A percentile compares a stretch with the other conserved stretches of the same genome.
These are phyloP conservation scores for Sericinus montela DNA, from an alignment of 2,888 invertebrate genomes.

Conservation along the genomic window DNA sequence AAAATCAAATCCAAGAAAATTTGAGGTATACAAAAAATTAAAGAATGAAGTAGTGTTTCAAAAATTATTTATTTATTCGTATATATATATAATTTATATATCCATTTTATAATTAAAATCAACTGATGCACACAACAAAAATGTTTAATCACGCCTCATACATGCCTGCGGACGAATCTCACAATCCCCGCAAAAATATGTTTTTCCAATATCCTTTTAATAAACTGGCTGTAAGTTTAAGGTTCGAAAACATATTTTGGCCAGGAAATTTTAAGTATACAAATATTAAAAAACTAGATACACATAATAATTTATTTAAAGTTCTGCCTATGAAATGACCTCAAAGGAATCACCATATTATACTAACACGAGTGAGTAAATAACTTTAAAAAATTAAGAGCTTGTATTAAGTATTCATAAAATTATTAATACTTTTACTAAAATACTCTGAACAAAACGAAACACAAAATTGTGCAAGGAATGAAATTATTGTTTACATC, in stretches of 20 bases:
- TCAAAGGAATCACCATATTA: constrained; percentile 12
- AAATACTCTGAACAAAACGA: constrained; percentile 45
- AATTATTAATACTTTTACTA: constrained; percentile 57
- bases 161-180: constrained; percentile 34
- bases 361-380: constrained; percentile 19
- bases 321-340: constrained; percentile 23
- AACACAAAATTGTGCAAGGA: constrained; percentile 36
- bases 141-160: constrained; percentile 36
- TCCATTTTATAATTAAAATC: constrained; percentile 74
- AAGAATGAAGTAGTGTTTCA: constrained; percentile 68
- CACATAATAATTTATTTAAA: constrained; percentile 38
- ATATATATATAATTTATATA: constrained; percentile 78
- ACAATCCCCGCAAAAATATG: constrained; percentile 33
- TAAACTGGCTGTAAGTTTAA: constrained; percentile 43
- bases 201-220: constrained; percentile 27
- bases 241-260: constrained; percentile 32
- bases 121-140: constrained; percentile 72
- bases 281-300: constrained; percentile 36
- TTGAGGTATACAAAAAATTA: too few species aligned
- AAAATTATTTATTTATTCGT: constrained; percentile 77
- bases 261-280: constrained; percentile 27
- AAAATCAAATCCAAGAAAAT: too few species aligned
- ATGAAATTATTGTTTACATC: constrained; percentile 20
- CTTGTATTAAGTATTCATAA: constrained; percentile 38
- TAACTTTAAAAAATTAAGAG: constrained; percentile 22